phyloP scores from a whole-genome alignment of 2,888 invertebrate genomes.

The Antheraea assamensis region DNA sequence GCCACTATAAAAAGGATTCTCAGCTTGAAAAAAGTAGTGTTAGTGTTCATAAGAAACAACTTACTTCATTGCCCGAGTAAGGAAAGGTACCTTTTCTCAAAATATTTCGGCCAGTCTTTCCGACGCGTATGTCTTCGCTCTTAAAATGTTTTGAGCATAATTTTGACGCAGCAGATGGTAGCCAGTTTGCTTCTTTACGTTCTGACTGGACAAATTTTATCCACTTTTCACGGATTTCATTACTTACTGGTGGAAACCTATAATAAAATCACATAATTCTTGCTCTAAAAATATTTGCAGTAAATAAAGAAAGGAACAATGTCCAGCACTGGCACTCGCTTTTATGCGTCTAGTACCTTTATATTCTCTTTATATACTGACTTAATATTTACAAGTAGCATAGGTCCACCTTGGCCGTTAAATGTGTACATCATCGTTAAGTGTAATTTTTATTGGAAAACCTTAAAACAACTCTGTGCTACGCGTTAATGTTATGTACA shows the following conservation, averaged over 20 bases:
- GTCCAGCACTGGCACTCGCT: too few relatives aligned
- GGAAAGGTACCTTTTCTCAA: conserved; percentile 14
- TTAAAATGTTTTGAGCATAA: conserved; percentile 19
- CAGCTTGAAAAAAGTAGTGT: too few relatives aligned
- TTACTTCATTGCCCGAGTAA: not conserved
- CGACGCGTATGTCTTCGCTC: conserved; percentile 8
- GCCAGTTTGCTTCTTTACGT: conserved; percentile 19
- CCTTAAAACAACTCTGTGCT: too few relatives aligned
- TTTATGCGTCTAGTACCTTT: too few relatives aligned
- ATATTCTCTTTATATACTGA: too few relatives aligned
- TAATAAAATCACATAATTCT: not conserved
- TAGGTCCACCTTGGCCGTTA: too few relatives aligned
- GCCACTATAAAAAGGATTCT: too few relatives aligned
- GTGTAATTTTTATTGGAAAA: too few relatives aligned
- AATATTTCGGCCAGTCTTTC: conserved; percentile 13
- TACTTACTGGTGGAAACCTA: conserved; percentile 8
- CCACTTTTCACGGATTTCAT: conserved; percentile 7
- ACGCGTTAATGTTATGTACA: too few relatives aligned
- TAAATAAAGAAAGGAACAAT: too few relatives aligned
- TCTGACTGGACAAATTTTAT: conserved; percentile 10
- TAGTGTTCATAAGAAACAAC: not conserved
- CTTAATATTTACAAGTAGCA: too few relatives aligned
- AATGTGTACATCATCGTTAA: too few relatives aligned
- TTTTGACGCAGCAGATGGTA: conserved; percentile 17
- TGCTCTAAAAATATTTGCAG: not conserved